Base-by-base conservation (phyloP, 2,797 vertebrate species). In the Gastrophryne carolinensis region DNA sequence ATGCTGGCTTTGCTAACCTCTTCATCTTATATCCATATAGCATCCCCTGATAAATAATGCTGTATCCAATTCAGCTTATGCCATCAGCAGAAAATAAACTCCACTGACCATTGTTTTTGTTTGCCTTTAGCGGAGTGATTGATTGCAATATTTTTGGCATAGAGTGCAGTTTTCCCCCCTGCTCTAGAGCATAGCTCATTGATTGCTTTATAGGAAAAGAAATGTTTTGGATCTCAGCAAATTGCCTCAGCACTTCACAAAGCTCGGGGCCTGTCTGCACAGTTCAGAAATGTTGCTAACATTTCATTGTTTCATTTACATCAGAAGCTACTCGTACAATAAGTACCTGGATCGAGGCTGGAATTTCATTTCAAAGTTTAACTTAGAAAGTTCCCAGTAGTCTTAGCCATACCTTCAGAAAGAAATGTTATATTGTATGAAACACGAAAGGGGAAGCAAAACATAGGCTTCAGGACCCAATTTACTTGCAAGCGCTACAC, bases 101-200 rank as follows among this genome's bases (percentile, higher is more conserved):
- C 47, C 53, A 72, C 19, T 64, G 75, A 58, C 60, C 60, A 72
- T 71, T 78, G 50, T 57, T 71, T 60, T 71, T 57, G 67, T 72
- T 78, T 78, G 75, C 67, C 67, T 72, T 71, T 71, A 78, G 67
- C 50, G 71, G 67, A 72, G 50, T 78, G 75, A 78, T 78, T 78
- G 67, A 78, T 78, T 72, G 67, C 37, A 71, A 78, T 72, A 71
- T 65, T 78, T 72, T 65, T 72, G 75, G 75, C 75, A 29, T 78
- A 35, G 67, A 56, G 67, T 57, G 67, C 60, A 71, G 60, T 60
- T 71, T 71, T 72, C 52, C 65, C 60, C 58, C 34, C 35, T 15
- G 27, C 50, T 63, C 67, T 47, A 47, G 67, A 64, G 61, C 52
- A 64, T 49, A 54, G 32, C 26, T 64, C 65, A 78, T 72, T 77